These are phyloP conservation scores for Gymnoscopelus braueri DNA, from an alignment of 2,797 vertebrate species.

Conservation along the genomic window DNA sequence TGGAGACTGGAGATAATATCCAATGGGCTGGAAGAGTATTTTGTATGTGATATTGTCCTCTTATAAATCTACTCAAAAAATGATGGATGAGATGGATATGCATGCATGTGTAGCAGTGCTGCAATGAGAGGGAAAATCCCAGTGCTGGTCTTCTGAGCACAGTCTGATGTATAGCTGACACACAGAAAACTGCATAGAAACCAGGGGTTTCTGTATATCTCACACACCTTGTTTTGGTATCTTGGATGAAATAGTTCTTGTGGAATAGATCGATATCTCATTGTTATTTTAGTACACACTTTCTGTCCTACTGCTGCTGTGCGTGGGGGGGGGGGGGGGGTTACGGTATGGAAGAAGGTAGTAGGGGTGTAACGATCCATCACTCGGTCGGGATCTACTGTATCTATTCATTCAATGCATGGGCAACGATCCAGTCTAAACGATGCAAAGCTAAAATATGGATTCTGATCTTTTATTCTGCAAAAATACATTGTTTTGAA, in stretches of 20 bases:
- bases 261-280: conserved; percentile 23
- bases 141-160: background rate
- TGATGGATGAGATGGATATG: background rate
- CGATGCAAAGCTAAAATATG: too few species aligned
- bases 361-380: too few species aligned
- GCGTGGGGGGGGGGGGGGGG: background rate
- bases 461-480: too few species aligned
- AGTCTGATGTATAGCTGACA: conserved; percentile 10
- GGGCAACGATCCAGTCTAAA: too few species aligned
- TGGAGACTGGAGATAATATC: too few species aligned
- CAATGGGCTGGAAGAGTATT: too few species aligned
- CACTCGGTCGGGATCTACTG: too few species aligned
- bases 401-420: too few species aligned
- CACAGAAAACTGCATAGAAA: conserved; percentile 3
- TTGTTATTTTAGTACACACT: conserved; percentile 30
- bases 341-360: conserved; percentile 10
- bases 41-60: too few species aligned
- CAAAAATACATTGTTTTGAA: too few species aligned
- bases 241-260: conserved; percentile 13
- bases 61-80: too few species aligned
- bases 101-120: background rate
- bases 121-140: conserved; percentile 1
- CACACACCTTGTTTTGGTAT: background rate
- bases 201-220: conserved; percentile 9
- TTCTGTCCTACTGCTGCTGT: conserved; percentile 14